Conservation (phyloP, 2,113 vertebrate species). For the Strix uralensis region DNA sequence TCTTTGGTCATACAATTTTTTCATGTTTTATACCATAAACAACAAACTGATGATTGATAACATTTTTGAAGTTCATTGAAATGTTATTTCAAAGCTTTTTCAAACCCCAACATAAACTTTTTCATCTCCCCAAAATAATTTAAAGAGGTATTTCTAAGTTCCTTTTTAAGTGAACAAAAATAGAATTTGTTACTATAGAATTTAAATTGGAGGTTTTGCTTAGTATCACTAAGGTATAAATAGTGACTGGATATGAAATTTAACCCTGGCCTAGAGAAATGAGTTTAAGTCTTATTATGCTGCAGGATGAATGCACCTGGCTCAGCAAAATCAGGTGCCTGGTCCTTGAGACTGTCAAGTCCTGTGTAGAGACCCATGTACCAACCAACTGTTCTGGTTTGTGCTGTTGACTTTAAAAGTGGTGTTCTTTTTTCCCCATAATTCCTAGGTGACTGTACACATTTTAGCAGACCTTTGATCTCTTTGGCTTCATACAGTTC, state of each 20-base stretch:
- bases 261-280: not conserved
- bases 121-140: not conserved
- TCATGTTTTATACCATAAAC: not conserved
- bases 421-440: fast-evolving
- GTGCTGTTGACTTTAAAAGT: not conserved
- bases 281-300: not conserved
- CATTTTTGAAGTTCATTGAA: not conserved
- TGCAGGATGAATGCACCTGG: not conserved
- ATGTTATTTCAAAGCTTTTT: not conserved
- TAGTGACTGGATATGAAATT: not conserved
- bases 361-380: not conserved
- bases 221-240: not conserved
- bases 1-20: not conserved
- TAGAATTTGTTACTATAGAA: not conserved
- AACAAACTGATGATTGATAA: not conserved
- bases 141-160: not conserved
- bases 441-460: not conserved
- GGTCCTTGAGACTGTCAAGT: not conserved
- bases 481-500: not conserved
- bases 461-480: not conserved
- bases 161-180: not conserved
- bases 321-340: not conserved
- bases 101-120: not conserved
- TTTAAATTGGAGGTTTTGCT: not conserved
- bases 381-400: not conserved